Percentiles rank a stretch among this genome's conserved stretches.
phyloP scores from a whole-genome alignment of 2,113 vertebrate species.

The Rhizomys pruinosus region DNA sequence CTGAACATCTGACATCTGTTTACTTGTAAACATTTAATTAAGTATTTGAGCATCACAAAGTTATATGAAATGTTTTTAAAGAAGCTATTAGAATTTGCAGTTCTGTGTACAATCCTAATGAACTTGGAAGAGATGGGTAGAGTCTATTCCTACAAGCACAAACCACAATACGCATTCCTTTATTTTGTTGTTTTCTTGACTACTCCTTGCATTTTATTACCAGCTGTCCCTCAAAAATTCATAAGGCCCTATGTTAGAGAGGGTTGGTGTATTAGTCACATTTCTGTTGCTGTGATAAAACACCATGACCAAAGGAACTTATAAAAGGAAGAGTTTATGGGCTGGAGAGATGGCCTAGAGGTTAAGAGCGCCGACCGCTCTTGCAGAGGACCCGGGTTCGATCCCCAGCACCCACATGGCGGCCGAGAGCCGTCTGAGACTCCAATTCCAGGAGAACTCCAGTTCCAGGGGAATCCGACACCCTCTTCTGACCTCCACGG shows the following conservation, averaged over 20 bases:
- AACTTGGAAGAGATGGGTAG: not conserved
- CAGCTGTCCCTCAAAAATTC: not conserved
- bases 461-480: no score
- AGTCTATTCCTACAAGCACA: not conserved
- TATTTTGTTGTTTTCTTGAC: not conserved
- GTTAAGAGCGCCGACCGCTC: no score
- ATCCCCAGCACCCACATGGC: no score
- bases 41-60: conserved; percentile 61
- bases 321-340: no score
- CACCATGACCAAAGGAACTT: no score
- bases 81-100: not conserved
- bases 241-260: not conserved
- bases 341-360: no score
- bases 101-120: not conserved
- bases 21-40: conserved; percentile 81
- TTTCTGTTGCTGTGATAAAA: no score
- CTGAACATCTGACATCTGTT: conserved; percentile 77
- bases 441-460: no score
- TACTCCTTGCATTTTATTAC: not conserved
- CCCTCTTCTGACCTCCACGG: no score
- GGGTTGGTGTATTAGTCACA: not conserved
- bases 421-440: no score
- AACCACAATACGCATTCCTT: not conserved
- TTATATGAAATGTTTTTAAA: conserved; percentile 68
- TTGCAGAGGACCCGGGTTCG: no score